Conservation (phyloP, 2,888 invertebrate species). For the Ethmia dodecea region DNA sequence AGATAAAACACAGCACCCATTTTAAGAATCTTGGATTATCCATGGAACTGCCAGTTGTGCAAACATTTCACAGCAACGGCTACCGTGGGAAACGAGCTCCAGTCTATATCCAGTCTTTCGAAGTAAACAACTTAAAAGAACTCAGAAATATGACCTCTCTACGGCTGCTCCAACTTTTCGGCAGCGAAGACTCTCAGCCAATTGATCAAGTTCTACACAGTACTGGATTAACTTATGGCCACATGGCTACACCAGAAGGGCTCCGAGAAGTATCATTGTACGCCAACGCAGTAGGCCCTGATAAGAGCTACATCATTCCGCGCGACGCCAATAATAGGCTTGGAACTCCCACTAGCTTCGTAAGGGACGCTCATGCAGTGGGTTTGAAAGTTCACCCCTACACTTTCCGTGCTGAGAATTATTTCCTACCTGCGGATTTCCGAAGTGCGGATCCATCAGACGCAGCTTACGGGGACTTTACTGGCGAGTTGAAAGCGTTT, state of each 20-base stretch:
- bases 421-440: constrained; percentile 52
- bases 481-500: constrained; percentile 47
- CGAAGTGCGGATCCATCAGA: constrained; percentile 34
- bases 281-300: constrained; percentile 61
- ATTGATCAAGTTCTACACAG: constrained; percentile 45
- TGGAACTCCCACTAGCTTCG: constrained; percentile 46
- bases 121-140: constrained; percentile 58
- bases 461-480: constrained; percentile 44
- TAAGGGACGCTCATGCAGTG: constrained; percentile 51
- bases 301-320: constrained; percentile 58
- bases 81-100: constrained; percentile 46
- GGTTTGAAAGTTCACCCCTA: constrained; percentile 63
- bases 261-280: constrained; percentile 55
- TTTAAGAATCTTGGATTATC: constrained; percentile 49
- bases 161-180: constrained; percentile 50
- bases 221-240: constrained; percentile 47
- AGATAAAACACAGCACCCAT: constrained; percentile 61
- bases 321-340: constrained; percentile 40
- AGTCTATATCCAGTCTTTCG: constrained; percentile 64
- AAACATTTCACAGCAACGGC: constrained; percentile 51
- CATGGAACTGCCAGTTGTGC: constrained; percentile 54
- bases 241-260: constrained; percentile 60
- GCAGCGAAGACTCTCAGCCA: constrained; percentile 35
- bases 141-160: constrained; percentile 51
- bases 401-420: constrained; percentile 61